Base-by-base conservation (phyloP, 53 echinoderm and acorn worm genomes). In the Henricia sp. region DNA sequence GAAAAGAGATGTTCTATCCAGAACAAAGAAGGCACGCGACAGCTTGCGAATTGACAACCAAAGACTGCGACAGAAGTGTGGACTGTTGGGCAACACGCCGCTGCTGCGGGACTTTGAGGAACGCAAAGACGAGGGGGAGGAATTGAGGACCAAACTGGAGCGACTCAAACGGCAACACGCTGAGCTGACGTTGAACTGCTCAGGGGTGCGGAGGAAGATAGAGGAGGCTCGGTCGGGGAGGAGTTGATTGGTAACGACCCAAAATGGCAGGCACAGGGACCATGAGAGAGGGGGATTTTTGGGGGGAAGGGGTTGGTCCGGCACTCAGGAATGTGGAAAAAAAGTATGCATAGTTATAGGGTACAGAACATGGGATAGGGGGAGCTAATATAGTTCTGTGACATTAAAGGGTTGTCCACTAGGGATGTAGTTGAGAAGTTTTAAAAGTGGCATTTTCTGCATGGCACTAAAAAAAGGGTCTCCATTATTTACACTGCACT, bases 1-100 rank as follows among this genome's bases (percentile, higher is more conserved):
- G 96, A 96, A 96, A 92, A 75, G 96, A 55, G 96, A 96, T 40
- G 43, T 96, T 44, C 86, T 96, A 0, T 96, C 96, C 26, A 68
- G 96, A 60, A 96, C 96, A 26, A 96, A 96, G 90, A 96, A 92
- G 68, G 96, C 96, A 3, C 32, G 96, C 4, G 96, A 96, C 90
- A 89, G 85, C 68, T 88, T 96, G 43, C 65, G 96, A 32, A 96
- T 96, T 2, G 96, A 96, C 76, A 96, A 96, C 85, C 96, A 96
- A 48, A 86, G 83, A 48, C 87, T 93, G 37, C 90, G 93, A 30
- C 96, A 96, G 76, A 93, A 93, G 50, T 87, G 85, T 37, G 96
- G 96, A 6, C 88, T 96, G 13, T 88, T 96, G 46, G 96, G 96
- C 63, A 96, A 96, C 85, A 91, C 87, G 26, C 82, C 96, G 0